Evolutionary conservation across 2,888 invertebrate genomes (phyloP).

Genomic region (Lomographa bimaculata): DNA sequence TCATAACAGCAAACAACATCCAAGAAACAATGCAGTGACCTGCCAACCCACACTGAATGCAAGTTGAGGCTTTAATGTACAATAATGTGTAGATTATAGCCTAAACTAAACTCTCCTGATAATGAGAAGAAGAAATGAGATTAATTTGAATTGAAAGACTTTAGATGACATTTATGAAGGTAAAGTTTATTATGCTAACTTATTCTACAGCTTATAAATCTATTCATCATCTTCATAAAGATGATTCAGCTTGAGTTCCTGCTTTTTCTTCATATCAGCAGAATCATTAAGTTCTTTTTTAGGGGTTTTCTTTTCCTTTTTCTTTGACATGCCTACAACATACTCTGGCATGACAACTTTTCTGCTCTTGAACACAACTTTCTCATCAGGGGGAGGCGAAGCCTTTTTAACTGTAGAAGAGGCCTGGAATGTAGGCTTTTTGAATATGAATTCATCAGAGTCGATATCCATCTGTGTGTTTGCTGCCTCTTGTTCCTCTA

Average conservation of each 20-base stretch:
- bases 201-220: constrained; percentile 23
- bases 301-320: constrained; percentile 70
- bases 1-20: no score
- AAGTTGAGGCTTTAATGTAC: no score
- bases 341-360: constrained; percentile 93
- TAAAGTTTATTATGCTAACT: constrained; percentile 6
- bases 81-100: no score
- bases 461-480: constrained; percentile 49
- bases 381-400: constrained; percentile 41
- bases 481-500: constrained; percentile 80
- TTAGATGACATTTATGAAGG: no score
- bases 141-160: no score
- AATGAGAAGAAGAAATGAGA: no score
- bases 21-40: no score
- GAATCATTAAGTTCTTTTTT: constrained; percentile 34
- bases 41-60: no score
- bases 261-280: constrained; percentile 44
- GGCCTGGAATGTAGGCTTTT: constrained; percentile 67
- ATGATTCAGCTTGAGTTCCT: constrained; percentile 72
- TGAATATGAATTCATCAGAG: constrained; percentile 58
- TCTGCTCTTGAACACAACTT: constrained; percentile 84
- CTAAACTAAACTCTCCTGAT: no score
- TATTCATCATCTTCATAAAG: constrained; percentile 67
- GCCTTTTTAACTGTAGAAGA: constrained; percentile 58
- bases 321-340: constrained; percentile 87